Base-by-base conservation (phyloP, 1,140 invertebrate genomes). In the Plodia interpunctella region DNA sequence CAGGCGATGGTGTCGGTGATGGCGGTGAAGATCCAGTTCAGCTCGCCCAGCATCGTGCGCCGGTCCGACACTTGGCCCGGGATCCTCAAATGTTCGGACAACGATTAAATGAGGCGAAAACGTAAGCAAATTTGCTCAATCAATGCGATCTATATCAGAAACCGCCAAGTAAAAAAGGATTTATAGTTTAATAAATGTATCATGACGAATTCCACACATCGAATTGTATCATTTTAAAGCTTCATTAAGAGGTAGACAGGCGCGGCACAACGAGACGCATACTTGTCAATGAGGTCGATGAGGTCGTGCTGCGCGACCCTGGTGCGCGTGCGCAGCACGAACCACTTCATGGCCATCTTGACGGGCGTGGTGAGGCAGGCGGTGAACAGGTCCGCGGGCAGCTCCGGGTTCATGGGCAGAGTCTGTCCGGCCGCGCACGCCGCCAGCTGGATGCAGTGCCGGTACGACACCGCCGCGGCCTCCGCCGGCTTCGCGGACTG, bases 1-100 rank as follows among this genome's bases (percentile, higher is more conserved):
- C 98, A 99, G 0, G 98, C 98, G 80, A 99, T 99, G n/a, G 98
- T 99, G 86, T 99, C 98, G 2, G 98, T 99, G 57, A 99, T 99
- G 6, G 98, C 98, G 32, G 98, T 99, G 90, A 99, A 99, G 80
- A 99, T 99, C 98, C 98, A 99, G 91, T 99, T 99, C 49, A 99
- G 91, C 91, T 99, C 98, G 57, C 98, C 98, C 60, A 99, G 92
- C 96, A 99, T 98, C 21, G 98, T 99, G 73, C 97, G 93, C 32
- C 98, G 92, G 91, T 99, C 98, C 70, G 95, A 97, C 57, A 99
- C 92, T 81, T 96, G 94, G 6, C 98, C 98, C 32, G 98, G 98
- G 73, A 99, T 98, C 90, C 96, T 97, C 66, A 21, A 51, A 44
- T 5, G 2, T 17, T 11, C 4, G 15, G 13, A 5, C 38, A 2